Evolutionary conservation across 2,797 vertebrate species (phyloP).

Genomic region (Acropternis orthonyx): DNA sequence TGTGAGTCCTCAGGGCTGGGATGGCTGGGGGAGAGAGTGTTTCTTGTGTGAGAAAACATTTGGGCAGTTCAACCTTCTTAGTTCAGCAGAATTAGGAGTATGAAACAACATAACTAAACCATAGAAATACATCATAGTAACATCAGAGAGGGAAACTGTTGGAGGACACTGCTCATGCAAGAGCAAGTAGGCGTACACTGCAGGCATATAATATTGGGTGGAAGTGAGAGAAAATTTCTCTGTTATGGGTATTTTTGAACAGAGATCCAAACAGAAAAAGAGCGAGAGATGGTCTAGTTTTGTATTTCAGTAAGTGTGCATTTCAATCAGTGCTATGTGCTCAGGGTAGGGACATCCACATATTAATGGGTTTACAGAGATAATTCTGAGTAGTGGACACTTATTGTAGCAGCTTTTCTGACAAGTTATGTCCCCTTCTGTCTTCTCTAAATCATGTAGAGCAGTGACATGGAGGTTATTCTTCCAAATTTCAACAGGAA

Average conservation of each 20-base stretch:
- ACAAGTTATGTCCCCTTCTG: neutral
- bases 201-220: neutral
- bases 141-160: neutral
- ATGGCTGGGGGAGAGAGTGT: neutral
- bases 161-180: neutral
- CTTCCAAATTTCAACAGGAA: neutral
- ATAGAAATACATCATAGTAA: neutral
- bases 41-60: neutral
- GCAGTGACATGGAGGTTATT: neutral
- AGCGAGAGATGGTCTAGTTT: neutral
- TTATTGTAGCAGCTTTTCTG: neutral
- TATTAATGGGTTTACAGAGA: neutral
- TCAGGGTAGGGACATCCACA: neutral
- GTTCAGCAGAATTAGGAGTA: neutral
- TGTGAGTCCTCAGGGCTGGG: neutral
- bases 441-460: neutral
- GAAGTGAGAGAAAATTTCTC: neutral
- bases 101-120: neutral
- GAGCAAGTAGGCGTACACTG: neutral
- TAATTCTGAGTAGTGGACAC: neutral
- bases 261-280: neutral
- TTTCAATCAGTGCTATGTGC: neutral
- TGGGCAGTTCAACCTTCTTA: neutral
- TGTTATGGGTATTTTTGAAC: neutral
- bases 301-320: neutral